Percentiles rank a stretch among this genome's conserved stretches.
Conservation (phyloP, 1,140 invertebrate genomes). For the Calephelis nemesis region DNA sequence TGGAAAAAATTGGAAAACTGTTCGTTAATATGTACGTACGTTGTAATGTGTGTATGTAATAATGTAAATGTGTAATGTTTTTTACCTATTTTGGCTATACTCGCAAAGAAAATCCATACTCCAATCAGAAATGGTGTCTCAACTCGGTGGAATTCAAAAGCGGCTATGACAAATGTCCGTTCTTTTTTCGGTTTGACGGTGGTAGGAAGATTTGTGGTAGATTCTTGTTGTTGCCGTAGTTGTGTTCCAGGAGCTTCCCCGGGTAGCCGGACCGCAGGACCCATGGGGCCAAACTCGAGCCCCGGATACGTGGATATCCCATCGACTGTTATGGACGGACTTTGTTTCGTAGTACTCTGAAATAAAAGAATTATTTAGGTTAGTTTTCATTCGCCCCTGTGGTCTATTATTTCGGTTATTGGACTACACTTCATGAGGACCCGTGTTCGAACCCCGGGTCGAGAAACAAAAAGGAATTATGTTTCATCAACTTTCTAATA, state of each 20-base stretch:
- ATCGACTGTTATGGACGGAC: constrained; percentile 74
- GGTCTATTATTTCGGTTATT: background rate
- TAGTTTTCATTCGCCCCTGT: background rate
- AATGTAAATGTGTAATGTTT: too few relatives aligned
- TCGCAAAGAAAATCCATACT: constrained; percentile 96
- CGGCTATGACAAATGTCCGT: constrained; percentile 83
- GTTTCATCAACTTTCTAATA: too few relatives aligned
- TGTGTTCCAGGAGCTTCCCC: constrained; percentile 58
- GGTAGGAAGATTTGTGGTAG: constrained; percentile 49
- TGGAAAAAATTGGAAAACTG: too few relatives aligned
- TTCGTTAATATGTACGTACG: too few relatives aligned
- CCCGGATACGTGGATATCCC: constrained; percentile 67
- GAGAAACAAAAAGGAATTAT: too few relatives aligned
- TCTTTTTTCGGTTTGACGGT: constrained; percentile 52
- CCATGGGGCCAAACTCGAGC: constrained; percentile 70
- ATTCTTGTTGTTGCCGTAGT: constrained; percentile 53
- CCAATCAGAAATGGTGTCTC: constrained; percentile 96
- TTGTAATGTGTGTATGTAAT: too few relatives aligned
- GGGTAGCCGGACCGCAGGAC: constrained; percentile 59
- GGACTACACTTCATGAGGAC: too few relatives aligned
- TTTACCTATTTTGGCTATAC: constrained; percentile 96
- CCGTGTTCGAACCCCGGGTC: too few relatives aligned
- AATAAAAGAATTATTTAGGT: constrained; percentile 25
- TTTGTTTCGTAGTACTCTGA: constrained; percentile 69
- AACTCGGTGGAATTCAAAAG: constrained; percentile 92